Conservation (phyloP, 2,113 vertebrate species). For the Cyprinodon brontotheroides region DNA sequence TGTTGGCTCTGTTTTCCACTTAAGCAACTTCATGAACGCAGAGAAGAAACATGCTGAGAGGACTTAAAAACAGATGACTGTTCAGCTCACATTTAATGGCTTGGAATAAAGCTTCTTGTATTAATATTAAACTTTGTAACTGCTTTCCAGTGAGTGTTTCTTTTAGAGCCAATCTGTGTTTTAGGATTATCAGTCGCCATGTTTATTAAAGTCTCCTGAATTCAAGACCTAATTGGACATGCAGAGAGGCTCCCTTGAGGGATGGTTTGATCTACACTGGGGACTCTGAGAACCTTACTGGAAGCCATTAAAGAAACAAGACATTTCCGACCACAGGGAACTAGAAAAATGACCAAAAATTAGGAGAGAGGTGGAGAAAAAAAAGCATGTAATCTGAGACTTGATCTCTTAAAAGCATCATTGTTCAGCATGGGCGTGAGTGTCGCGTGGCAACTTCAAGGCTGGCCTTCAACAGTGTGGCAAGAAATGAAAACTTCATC, state of each 20-base stretch:
- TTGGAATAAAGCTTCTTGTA: conserved; percentile 33
- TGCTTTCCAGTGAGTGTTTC: conserved; percentile 25
- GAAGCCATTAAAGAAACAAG: conserved; percentile 80
- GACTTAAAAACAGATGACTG: conserved; percentile 39
- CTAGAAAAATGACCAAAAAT: conserved; percentile 53
- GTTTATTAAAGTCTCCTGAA: conserved; percentile 55
- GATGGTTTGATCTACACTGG: conserved; percentile 55
- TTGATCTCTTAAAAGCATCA: conserved; percentile 44
- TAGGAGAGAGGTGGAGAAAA: conserved; percentile 33
- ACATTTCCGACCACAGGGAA: conserved; percentile 77
- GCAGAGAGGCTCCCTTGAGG: conserved; percentile 56
- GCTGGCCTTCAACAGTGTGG: conserved; percentile 24
- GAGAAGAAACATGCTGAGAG: conserved; percentile 24
- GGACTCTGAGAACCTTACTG: conserved; percentile 74
- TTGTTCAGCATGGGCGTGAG: conserved; percentile 24
- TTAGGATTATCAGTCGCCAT: conserved; percentile 30
- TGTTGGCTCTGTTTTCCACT: conserved; percentile 44
- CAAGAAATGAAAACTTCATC: not conserved
- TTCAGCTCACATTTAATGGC: conserved; percentile 34
- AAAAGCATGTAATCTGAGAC: conserved; percentile 38
- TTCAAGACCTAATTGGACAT: conserved; percentile 55
- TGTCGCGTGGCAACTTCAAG: conserved; percentile 49
- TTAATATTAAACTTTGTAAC: not conserved
- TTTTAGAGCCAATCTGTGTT: conserved; percentile 35
- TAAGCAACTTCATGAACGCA: conserved; percentile 29